Base-by-base conservation (phyloP, 2,113 vertebrate species). In the Peromyscus leucopus region DNA sequence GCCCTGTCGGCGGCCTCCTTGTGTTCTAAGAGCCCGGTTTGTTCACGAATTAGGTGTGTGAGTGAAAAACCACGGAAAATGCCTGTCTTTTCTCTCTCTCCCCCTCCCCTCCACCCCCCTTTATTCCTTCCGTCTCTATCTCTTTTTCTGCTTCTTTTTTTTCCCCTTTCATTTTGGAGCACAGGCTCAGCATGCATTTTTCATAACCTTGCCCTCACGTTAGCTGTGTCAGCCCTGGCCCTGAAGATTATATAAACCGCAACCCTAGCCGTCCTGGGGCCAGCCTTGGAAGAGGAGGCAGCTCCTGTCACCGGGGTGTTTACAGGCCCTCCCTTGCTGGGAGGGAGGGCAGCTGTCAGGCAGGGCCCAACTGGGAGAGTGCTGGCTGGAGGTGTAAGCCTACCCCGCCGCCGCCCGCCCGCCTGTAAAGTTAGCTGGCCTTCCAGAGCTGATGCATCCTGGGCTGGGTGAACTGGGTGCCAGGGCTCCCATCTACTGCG, bases 171-270 rank as follows among this genome's bases (percentile, higher is more conserved):
- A 48, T 63, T 89, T 83, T 86, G 16, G 31, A 65, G 59, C 59
- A 55, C 22, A 92, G 67, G 48, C 76, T 57, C 71, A n/a, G n/a
- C 92, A 92, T 98, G 79, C 26, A 96, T 96, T 97, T 98, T 97
- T 97, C 91, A 96, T 98, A 91, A 90, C 95, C 93, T 96, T 96
- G 96, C 96, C 91, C 96, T 97, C 91, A 51, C 0, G 65, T 82
- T 94, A 96, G 90, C 97, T 95, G 91, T 96, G 96, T 95, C 94
- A 95, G 91, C 80, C 74, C 74, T 6, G 48, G 94, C 59, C 61
- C 96, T 59, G 63, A 63, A 95, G 95, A 92, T 98, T 96, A 97
- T 95, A 90, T 94, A 98, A 97, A 97, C 8, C 6, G 65, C 46
- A 67, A 85, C 36, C 74, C 0, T 84, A 48, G 46, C 26, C n/a